These are phyloP conservation scores for Synanthedon vespiformis DNA, from an alignment of 2,888 invertebrate genomes.

Conservation along the genomic window DNA sequence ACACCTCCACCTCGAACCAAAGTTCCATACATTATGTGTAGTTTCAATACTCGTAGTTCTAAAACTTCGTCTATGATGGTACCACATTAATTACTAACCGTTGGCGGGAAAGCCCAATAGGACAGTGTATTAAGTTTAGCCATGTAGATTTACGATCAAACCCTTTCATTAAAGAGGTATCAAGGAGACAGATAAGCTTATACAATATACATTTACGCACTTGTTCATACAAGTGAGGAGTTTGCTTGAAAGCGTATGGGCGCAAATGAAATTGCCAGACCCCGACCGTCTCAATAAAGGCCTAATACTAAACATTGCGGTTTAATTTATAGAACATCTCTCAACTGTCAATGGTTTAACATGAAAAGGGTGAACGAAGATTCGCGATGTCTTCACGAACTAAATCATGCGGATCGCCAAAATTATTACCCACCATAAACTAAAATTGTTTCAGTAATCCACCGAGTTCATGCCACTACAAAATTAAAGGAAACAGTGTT, in stretches of 20 bases:
- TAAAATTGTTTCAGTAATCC: not conserved
- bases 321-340: slow-evolving; percentile 14
- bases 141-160: slow-evolving; percentile 67
- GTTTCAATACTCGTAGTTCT: slow-evolving; percentile 58
- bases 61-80: slow-evolving; percentile 59
- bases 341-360: slow-evolving; percentile 25
- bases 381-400: not conserved
- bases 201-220: slow-evolving; percentile 57
- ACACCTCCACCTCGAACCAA: slow-evolving; percentile 52
- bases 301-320: slow-evolving; percentile 28
- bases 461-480: not conserved
- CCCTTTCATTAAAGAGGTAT: slow-evolving; percentile 69
- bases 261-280: slow-evolving; percentile 45
- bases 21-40: slow-evolving; percentile 59
- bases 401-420: not conserved
- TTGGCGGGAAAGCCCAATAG: slow-evolving; percentile 50
- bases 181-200: slow-evolving; percentile 61
- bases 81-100: slow-evolving; percentile 63
- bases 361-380: slow-evolving; percentile 15
- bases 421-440: not conserved
- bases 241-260: slow-evolving; percentile 47
- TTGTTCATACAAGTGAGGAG: slow-evolving; percentile 54
- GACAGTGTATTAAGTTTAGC: slow-evolving; percentile 58
- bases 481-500: not conserved
- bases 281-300: slow-evolving; percentile 17